Conservation (phyloP, 2,888 invertebrate genomes). For the Rhingia rostrata region DNA sequence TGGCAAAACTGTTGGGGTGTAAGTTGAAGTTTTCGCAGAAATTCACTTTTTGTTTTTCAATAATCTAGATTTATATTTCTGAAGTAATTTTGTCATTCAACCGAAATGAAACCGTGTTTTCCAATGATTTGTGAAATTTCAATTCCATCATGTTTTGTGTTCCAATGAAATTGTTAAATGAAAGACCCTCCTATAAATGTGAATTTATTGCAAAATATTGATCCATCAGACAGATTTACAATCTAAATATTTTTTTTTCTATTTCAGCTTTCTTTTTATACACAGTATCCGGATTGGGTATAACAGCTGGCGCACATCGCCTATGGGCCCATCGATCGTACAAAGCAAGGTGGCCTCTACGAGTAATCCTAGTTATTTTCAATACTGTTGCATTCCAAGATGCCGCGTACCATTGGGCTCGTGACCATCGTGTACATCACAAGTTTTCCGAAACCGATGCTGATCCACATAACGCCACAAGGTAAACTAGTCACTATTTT, state of each 20-base stretch:
- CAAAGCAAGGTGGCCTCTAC: conserved; percentile 95
- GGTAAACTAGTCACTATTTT: conserved; percentile 53
- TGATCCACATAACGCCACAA: conserved; percentile 95
- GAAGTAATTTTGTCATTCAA: no score
- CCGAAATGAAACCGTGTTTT: no score
- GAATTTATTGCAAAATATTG: not conserved
- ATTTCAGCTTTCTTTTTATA: conserved; percentile 89
- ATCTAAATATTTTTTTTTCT: conserved; percentile 7
- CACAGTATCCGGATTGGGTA: conserved; percentile 92
- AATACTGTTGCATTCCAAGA: conserved; percentile 97
- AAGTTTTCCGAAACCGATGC: conserved; percentile 97
- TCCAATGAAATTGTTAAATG: no score
- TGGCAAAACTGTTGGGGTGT: no score
- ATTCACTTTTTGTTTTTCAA: no score
- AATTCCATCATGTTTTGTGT: no score
- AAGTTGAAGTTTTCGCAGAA: no score
- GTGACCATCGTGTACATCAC: conserved; percentile 94
- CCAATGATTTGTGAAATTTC: no score
- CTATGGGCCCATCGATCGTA: conserved; percentile 98
- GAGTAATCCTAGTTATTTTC: conserved; percentile 90
- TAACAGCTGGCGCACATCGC: conserved; percentile 98
- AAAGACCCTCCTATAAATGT: no score
- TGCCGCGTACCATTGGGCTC: conserved; percentile 90
- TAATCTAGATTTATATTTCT: no score
- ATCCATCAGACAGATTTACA: not conserved